These are phyloP conservation scores for Melieria omissa DNA, from an alignment of 2,888 invertebrate genomes.

Conservation along the genomic window DNA sequence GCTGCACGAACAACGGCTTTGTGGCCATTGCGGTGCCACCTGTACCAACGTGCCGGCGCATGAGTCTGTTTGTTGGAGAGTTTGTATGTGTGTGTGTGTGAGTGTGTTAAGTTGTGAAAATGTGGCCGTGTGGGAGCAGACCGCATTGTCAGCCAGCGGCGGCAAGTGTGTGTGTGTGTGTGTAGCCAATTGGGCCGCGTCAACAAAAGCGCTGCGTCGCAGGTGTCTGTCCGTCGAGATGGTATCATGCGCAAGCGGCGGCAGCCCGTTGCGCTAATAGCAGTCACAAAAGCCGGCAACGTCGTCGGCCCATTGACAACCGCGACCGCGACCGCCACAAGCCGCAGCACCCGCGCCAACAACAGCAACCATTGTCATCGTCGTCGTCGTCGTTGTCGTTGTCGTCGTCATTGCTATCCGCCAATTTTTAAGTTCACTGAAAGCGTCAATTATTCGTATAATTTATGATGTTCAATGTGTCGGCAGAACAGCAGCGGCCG, in stretches of 20 bases:
- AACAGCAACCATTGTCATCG: slow-evolving; percentile 1
- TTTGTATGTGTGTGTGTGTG: too few species aligned
- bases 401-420: slow-evolving; percentile 6
- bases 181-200: slow-evolving; percentile 13
- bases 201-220: slow-evolving; percentile 1
- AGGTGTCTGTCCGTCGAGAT: not conserved
- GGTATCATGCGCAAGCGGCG: slow-evolving; percentile 3
- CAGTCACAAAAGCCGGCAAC: not conserved
- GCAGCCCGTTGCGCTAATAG: not conserved
- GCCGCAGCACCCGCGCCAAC: not conserved
- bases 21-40: not conserved
- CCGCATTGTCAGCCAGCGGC: not conserved
- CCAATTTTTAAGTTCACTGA: slow-evolving; percentile 42
- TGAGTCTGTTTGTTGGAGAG: not conserved
- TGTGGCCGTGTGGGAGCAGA: too few species aligned
- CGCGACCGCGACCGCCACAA: slow-evolving; percentile 6
- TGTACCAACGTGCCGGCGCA: not conserved
- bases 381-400: slow-evolving; percentile 7
- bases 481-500: too few species aligned
- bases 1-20: not conserved
- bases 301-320: not conserved
- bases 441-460: slow-evolving; percentile 49
- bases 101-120: too few species aligned
- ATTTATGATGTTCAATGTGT: slow-evolving; percentile 45
- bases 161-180: slow-evolving; percentile 11